Evolutionary conservation across 2,797 vertebrate species (phyloP).

Genomic region (Etheostoma nigrum): DNA sequence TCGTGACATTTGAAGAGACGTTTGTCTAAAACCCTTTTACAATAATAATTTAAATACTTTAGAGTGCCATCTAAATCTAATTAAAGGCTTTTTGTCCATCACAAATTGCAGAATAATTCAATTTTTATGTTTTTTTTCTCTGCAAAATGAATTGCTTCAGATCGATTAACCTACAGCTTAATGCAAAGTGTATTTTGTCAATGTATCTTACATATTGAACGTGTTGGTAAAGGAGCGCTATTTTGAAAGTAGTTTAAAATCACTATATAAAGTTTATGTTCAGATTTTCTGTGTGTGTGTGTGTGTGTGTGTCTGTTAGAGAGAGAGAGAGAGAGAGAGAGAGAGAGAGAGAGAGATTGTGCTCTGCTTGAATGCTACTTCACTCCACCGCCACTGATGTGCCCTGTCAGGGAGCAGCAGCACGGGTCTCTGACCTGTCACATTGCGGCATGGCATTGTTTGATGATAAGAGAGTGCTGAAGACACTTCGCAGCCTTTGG

Average conservation of each 20-base stretch:
- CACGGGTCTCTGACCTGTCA: conserved; percentile 62
- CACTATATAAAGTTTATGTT: no score
- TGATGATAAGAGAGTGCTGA: conserved; percentile 63
- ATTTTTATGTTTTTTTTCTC: background rate
- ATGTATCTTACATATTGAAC: background rate
- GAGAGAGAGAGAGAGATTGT: conserved; percentile 5
- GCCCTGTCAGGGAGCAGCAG: conserved; percentile 54
- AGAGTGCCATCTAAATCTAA: conserved; percentile 13
- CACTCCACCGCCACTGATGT: conserved; percentile 47
- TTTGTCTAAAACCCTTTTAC: conserved; percentile 13
- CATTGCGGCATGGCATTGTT: conserved; percentile 43
- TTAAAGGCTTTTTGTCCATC: conserved; percentile 10
- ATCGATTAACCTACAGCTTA: background rate
- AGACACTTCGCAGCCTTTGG: conserved; percentile 46
- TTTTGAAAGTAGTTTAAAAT: background rate
- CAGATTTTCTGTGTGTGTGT: background rate
- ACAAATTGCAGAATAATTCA: conserved; percentile 14
- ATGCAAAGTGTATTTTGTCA: conserved; percentile 5
- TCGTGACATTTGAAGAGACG: conserved; percentile 20
- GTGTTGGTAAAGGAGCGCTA: background rate
- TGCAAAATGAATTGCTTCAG: background rate
- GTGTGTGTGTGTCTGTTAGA: background rate
- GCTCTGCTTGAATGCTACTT: conserved; percentile 44
- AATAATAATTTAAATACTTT: no score
- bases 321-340: background rate